A percentile compares a stretch with the other conserved stretches of the same genome.
phyloP scores from a whole-genome alignment of 2,113 vertebrate species.

The Tetrax tetrax region DNA sequence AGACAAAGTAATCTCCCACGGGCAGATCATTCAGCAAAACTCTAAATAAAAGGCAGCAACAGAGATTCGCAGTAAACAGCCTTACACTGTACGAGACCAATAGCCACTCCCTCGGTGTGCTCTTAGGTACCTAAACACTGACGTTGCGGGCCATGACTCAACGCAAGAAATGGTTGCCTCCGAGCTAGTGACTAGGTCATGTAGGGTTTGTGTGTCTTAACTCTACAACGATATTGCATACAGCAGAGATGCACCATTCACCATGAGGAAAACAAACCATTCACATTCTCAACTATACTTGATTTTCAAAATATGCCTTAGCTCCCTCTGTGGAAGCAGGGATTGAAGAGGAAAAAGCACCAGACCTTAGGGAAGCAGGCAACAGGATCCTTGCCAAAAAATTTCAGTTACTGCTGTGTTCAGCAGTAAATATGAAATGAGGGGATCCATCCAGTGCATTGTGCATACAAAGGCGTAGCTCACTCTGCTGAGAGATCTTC shows the following conservation, averaged over 20 bases:
- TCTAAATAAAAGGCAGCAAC: neutral
- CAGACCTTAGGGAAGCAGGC: neutral
- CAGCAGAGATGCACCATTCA: neutral
- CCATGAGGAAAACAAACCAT: neutral
- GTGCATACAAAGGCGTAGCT: neutral
- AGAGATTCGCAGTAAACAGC: neutral
- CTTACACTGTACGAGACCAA: no score
- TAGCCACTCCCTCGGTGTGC: fast-evolving
- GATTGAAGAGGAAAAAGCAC: neutral
- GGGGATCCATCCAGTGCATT: neutral
- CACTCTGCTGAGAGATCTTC: neutral
- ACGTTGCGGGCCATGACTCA: neutral
- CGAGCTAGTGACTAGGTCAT: neutral
- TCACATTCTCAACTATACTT: neutral
- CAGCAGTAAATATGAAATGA: neutral
- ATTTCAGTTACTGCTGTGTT: neutral
- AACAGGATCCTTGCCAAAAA: neutral
- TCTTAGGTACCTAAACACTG: neutral
- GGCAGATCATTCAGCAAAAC: neutral
- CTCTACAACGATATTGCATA: fast-evolving
- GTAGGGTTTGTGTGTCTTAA: neutral
- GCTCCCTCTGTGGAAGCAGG: fast-evolving
- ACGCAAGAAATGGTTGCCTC: neutral
- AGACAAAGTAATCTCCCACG: neutral
- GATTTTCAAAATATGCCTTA: neutral